A percentile compares a stretch with the other conserved stretches of the same genome.
Conservation (phyloP, 2,888 invertebrate species). For the Mythimna albipuncta region DNA sequence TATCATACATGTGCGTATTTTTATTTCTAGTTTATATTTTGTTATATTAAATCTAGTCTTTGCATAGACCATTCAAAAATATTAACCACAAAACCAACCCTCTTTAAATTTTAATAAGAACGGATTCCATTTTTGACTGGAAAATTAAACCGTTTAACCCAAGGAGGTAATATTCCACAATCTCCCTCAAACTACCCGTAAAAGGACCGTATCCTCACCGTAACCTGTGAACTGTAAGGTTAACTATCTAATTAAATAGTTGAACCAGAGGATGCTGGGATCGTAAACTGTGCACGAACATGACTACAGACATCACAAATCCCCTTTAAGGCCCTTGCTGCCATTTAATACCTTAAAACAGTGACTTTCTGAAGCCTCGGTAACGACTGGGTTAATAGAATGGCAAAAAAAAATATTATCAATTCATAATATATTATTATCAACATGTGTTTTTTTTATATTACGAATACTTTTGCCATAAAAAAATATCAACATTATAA, state of each 20-base stretch:
- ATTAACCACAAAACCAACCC: neutral
- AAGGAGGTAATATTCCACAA: conserved; percentile 16
- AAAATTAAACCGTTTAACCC: conserved; percentile 2
- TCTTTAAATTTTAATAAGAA: neutral
- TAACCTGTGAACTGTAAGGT: conserved; percentile 8
- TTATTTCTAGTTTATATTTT: no score
- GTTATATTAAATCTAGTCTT: no score
- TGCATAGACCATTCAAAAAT: no score
- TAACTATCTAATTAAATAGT: conserved; percentile 46
- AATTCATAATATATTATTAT: no score
- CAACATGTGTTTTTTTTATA: no score
- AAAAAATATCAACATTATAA: no score
- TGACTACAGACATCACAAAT: conserved; percentile 31
- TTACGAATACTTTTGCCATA: no score
- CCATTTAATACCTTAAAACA: no score
- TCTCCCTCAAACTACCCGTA: conserved; percentile 4
- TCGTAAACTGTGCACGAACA: conserved; percentile 28
- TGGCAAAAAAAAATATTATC: no score
- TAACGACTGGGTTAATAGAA: no score
- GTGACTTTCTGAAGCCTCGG: no score
- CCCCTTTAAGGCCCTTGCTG: neutral
- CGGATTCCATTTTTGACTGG: neutral
- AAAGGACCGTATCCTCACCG: neutral
- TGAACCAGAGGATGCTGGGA: conserved; percentile 17
- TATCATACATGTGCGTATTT: no score